Percentiles rank a stretch among this genome's conserved stretches.
phyloP scores from a whole-genome alignment of 2,797 vertebrate species.

The Semotilus atromaculatus region DNA sequence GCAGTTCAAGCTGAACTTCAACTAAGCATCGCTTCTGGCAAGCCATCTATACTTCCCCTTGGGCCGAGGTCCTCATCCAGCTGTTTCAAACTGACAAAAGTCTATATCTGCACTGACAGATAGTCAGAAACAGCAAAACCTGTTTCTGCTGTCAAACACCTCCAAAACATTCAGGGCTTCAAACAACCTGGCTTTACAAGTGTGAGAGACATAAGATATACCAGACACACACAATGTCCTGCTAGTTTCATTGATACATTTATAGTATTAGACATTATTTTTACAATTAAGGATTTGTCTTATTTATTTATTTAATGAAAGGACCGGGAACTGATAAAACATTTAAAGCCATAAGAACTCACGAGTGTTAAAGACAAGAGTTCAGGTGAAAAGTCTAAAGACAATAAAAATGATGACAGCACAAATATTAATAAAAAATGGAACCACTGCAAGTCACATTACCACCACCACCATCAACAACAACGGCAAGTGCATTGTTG shows the following conservation, averaged over 20 bases:
- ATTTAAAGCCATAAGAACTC: too few relatives aligned
- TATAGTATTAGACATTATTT: too few relatives aligned
- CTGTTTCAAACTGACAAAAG: not conserved
- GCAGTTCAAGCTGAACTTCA: not conserved
- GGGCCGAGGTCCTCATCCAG: not conserved
- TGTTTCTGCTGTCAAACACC: conserved; percentile 16
- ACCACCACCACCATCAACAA: not conserved
- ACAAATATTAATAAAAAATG: conserved; percentile 4
- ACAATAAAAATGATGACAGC: not conserved
- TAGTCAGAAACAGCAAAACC: not conserved
- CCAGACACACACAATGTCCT: not conserved
- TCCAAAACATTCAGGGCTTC: not conserved
- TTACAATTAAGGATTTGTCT: too few relatives aligned
- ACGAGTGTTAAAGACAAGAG: too few relatives aligned
- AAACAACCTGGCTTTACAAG: not conserved
- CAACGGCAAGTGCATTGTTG: not conserved
- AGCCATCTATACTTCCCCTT: not conserved
- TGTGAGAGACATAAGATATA: not conserved
- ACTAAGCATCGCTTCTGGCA: not conserved
- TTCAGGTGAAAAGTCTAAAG: conserved; percentile 3
- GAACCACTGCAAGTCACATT: not conserved
- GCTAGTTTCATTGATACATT: too few relatives aligned
- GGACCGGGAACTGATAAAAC: too few relatives aligned
- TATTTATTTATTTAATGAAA: too few relatives aligned
- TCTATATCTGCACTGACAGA: not conserved